phyloP scores from a whole-genome alignment of 2,797 vertebrate species.

The Sphenodon punctatus region DNA sequence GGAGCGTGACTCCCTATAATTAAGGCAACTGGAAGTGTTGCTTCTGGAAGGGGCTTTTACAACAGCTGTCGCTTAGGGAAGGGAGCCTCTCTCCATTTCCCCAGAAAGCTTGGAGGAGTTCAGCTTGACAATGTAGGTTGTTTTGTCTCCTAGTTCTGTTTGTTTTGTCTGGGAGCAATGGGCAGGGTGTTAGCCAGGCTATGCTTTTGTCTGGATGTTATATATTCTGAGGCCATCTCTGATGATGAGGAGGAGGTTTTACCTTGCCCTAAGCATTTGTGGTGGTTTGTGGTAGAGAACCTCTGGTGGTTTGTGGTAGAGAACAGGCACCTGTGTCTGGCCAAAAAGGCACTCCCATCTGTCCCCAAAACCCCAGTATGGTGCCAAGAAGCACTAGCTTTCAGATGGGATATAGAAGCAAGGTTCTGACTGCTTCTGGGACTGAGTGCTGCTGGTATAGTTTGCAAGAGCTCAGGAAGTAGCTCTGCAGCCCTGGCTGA shows the following conservation, averaged over 20 bases:
- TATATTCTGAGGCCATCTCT: background rate
- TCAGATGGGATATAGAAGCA: background rate
- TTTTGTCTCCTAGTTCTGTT: accelerated
- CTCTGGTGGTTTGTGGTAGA: background rate
- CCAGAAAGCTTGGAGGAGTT: background rate
- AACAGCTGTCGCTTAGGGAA: background rate
- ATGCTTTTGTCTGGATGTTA: background rate
- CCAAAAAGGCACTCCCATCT: background rate
- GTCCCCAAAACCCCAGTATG: background rate
- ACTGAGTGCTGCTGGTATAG: background rate
- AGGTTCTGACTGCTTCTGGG: accelerated
- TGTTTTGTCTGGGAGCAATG: background rate
- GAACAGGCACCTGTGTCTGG: background rate
- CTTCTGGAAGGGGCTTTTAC: accelerated
- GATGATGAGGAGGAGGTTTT: background rate
- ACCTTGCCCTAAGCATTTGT: accelerated
- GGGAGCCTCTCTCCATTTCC: background rate
- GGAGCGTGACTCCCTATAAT: background rate
- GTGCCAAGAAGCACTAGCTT: background rate
- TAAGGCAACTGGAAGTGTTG: background rate
- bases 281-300: too few relatives aligned
- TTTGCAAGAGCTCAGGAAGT: accelerated
- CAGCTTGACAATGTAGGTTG: background rate
- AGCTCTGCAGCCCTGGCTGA: background rate
- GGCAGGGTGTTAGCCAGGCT: accelerated